Evolutionary conservation across 2,113 vertebrate genomes (phyloP).

Genomic region (Beaufortia kweichowensis): DNA sequence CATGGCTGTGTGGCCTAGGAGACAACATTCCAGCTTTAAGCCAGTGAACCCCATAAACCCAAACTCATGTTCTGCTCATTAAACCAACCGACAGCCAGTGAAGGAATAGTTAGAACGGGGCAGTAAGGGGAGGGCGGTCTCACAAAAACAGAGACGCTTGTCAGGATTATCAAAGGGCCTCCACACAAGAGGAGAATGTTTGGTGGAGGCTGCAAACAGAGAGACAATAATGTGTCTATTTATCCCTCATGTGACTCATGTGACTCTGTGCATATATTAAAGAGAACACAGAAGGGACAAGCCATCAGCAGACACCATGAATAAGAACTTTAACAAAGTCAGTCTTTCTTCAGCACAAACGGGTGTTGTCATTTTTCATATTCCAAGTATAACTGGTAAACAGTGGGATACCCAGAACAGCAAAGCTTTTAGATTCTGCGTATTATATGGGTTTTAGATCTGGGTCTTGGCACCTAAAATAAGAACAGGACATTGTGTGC

Average conservation of each 20-base stretch:
- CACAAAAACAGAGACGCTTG: constrained; percentile 58
- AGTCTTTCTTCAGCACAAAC: constrained; percentile 43
- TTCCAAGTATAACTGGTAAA: constrained; percentile 11
- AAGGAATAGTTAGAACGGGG: constrained; percentile 14
- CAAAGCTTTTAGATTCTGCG: neutral
- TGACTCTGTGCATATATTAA: constrained; percentile 58
- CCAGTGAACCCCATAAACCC: constrained; percentile 27
- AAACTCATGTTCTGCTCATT: constrained; percentile 25
- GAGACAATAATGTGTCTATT: constrained; percentile 54
- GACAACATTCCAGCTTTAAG: constrained; percentile 29
- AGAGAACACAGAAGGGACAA: constrained; percentile 32
- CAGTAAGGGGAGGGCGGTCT: constrained; percentile 26
- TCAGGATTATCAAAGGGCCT: constrained; percentile 58
- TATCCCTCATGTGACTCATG: constrained; percentile 63
- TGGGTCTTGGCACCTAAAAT: neutral
- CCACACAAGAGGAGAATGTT: constrained; percentile 58
- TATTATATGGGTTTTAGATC: neutral
- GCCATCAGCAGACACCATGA: constrained; percentile 46
- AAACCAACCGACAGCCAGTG: neutral
- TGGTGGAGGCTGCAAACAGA: constrained; percentile 54
- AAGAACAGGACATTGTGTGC: constrained; percentile 13
- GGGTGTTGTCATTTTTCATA: constrained; percentile 44
- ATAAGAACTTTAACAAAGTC: constrained; percentile 38
- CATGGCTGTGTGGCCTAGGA: neutral
- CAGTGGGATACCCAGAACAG: constrained; percentile 9